Conservation (phyloP, 2,113 vertebrate species). For the Hemiscyllium ocellatum region DNA sequence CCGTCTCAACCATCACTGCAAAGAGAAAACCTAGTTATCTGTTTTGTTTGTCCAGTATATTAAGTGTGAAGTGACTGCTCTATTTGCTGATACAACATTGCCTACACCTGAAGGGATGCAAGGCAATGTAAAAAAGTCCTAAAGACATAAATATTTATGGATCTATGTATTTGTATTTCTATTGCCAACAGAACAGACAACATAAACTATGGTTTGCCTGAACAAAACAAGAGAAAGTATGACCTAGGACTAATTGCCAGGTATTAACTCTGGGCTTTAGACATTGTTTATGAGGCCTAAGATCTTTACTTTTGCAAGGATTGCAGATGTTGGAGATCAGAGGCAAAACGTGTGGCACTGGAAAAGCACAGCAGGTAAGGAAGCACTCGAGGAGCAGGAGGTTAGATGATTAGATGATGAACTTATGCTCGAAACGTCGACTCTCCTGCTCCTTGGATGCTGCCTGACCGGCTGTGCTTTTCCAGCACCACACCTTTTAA, state of each 20-base stretch:
- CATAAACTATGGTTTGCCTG: neutral
- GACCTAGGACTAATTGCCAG: neutral
- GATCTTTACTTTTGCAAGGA: neutral
- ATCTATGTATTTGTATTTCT: conserved; percentile 41
- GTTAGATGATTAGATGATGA: no score
- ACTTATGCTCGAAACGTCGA: no score
- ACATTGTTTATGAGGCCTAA: neutral
- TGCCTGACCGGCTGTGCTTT: no score
- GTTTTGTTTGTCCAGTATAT: neutral
- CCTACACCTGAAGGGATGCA: no score
- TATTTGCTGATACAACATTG: neutral
- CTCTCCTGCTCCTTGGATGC: no score
- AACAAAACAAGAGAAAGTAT: neutral
- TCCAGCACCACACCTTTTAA: no score
- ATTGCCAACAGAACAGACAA: conserved; percentile 3
- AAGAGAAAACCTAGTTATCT: neutral
- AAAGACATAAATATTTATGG: neutral
- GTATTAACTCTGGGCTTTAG: neutral
- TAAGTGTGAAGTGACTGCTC: neutral
- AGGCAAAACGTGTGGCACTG: no score
- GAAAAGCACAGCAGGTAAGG: no score
- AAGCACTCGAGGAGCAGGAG: no score
- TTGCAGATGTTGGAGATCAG: no score
- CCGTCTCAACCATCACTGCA: neutral
- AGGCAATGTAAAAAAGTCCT: neutral